phyloP scores from a whole-genome alignment of 1,140 invertebrate genomes.

The Triops longicaudatus region DNA sequence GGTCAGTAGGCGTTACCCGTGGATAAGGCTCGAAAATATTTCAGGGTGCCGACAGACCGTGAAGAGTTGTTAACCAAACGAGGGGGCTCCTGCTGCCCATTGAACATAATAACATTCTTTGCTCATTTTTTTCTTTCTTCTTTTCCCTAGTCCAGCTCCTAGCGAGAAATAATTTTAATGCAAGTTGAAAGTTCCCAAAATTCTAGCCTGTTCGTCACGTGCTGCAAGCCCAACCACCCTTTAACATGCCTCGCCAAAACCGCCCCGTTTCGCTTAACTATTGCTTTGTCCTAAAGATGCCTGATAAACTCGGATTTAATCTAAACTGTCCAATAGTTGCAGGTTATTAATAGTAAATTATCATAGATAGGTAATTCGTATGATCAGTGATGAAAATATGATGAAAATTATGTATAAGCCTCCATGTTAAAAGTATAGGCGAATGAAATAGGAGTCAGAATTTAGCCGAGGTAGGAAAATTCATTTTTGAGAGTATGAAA shows the following conservation, averaged over 20 bases:
- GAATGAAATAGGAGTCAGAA: no score
- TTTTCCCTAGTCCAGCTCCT: neutral
- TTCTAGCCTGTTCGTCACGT: neutral
- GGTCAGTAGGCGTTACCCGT: neutral
- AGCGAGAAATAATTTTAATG: neutral
- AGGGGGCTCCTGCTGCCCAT: constrained; percentile 13
- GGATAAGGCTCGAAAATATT: neutral
- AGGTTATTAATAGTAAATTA: no score
- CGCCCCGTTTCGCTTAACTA: no score
- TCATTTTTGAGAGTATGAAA: no score
- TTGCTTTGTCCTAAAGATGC: no score
- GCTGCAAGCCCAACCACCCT: neutral
- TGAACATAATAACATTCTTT: constrained; percentile 10
- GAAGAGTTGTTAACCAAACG: constrained; percentile 12
- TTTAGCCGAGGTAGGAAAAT: no score
- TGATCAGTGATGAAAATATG: no score
- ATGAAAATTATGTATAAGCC: no score
- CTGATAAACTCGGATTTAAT: no score
- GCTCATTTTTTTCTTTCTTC: neutral
- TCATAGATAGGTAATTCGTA: no score
- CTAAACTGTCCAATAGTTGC: no score
- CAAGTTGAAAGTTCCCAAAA: neutral
- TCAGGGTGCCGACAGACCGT: constrained; percentile 13
- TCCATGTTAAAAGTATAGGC: no score
- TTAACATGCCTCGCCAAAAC: neutral